phyloP scores from a whole-genome alignment of 2,888 invertebrate genomes.

The Trypoxylon attenuatum region DNA sequence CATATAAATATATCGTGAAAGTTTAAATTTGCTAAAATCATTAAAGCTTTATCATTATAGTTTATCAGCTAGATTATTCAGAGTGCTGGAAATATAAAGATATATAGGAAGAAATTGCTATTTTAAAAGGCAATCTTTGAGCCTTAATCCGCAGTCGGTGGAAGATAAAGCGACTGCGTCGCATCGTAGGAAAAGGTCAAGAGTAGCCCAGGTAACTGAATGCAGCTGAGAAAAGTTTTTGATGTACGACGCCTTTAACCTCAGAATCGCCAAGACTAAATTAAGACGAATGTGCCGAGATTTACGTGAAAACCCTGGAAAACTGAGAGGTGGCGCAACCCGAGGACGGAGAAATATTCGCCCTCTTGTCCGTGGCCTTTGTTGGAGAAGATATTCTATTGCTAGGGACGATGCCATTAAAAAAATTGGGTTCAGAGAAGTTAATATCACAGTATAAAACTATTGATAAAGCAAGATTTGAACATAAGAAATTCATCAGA shows the following conservation, averaged over 20 bases:
- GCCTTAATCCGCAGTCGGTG: constrained; percentile 10
- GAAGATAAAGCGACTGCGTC: constrained; percentile 1
- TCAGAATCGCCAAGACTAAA: constrained; percentile 40
- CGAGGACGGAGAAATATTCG: constrained; percentile 23
- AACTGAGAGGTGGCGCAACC: constrained; percentile 10
- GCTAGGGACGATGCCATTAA: neutral
- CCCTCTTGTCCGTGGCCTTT: constrained; percentile 6
- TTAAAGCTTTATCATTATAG: no score
- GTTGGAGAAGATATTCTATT: constrained; percentile 16
- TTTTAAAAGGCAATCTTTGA: no score
- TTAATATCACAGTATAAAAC: no score
- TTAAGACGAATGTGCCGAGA: constrained; percentile 42
- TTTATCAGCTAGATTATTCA: no score
- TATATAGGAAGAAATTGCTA: no score
- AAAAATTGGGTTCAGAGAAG: no score
- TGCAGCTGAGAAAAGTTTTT: constrained; percentile 34
- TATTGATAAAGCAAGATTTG: no score
- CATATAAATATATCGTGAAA: no score
- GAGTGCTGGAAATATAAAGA: no score
- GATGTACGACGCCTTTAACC: constrained; percentile 39
- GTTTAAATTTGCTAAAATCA: no score
- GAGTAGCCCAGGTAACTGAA: constrained; percentile 16
- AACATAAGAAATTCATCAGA: no score
- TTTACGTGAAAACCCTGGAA: constrained; percentile 12
- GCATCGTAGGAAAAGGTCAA: constrained; percentile 1